phyloP scores from a whole-genome alignment of 2,797 vertebrate species.

The Poecilia velifera region DNA sequence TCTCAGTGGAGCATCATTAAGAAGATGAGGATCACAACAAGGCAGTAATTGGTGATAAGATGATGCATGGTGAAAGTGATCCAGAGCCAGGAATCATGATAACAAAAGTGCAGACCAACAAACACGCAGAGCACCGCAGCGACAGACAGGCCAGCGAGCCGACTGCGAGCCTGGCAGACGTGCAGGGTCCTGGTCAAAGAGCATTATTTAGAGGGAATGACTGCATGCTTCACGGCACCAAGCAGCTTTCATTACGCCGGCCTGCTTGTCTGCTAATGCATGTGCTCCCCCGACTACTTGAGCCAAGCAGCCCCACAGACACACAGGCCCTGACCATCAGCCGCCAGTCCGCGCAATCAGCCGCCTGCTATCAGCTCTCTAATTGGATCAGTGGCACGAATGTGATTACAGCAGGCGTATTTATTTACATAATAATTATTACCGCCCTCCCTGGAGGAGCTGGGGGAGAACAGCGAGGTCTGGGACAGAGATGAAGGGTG shows the following conservation, averaged over 20 bases:
- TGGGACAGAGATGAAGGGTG: conserved; percentile 59
- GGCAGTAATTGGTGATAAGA: conserved; percentile 79
- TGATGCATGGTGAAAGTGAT: conserved; percentile 79
- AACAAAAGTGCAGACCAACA: conserved; percentile 50
- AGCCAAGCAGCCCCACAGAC: conserved; percentile 69
- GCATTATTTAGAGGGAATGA: conserved; percentile 71
- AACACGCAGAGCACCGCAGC: conserved; percentile 33
- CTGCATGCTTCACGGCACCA: conserved; percentile 64
- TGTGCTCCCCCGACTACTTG: conserved; percentile 47
- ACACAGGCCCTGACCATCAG: conserved; percentile 81
- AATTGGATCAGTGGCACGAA: conserved; percentile 87
- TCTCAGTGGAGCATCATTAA: conserved; percentile 76
- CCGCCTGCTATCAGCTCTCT: conserved; percentile 79
- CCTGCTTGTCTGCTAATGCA: conserved; percentile 63
- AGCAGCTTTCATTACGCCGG: conserved; percentile 69
- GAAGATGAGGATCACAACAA: conserved; percentile 78
- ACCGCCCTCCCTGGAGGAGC: conserved; percentile 81
- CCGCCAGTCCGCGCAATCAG: conserved; percentile 78
- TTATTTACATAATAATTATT: conserved; percentile 92
- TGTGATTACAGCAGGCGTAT: conserved; percentile 87
- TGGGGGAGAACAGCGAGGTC: conserved; percentile 58
- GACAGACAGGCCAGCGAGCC: conserved; percentile 48
- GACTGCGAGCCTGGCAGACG: conserved; percentile 62
- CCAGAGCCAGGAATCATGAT: conserved; percentile 73
- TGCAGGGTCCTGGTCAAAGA: conserved; percentile 71